phyloP scores from a whole-genome alignment of 2,797 vertebrate species.

The Notamacropus eugenii region DNA sequence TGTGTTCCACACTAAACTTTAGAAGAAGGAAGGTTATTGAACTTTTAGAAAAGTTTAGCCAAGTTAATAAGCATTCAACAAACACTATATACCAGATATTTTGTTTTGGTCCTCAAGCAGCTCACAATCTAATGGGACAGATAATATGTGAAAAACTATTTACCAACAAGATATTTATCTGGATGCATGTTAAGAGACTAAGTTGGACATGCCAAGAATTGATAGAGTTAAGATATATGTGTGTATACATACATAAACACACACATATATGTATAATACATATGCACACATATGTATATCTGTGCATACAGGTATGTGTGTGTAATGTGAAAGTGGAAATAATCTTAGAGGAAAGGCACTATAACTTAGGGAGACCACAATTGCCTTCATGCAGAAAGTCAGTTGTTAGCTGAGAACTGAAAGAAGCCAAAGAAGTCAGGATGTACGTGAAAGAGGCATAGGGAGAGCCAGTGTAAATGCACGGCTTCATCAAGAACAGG shows the following conservation, averaged over 20 bases:
- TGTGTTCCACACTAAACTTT: neutral
- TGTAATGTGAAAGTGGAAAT: too few relatives aligned
- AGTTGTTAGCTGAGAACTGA: too few relatives aligned
- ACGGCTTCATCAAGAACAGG: neutral
- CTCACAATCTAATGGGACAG: neutral
- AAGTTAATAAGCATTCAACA: neutral
- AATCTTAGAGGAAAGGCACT: too few relatives aligned
- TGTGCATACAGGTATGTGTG: too few relatives aligned
- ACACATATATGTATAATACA: too few relatives aligned
- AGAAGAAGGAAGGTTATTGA: neutral
- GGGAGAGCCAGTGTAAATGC: neutral
- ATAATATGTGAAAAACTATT: neutral
- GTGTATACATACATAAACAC: too few relatives aligned
- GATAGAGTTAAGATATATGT: neutral
- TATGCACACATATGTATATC: too few relatives aligned
- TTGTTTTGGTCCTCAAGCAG: too few relatives aligned
- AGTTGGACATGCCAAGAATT: neutral
- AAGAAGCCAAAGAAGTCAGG: too few relatives aligned
- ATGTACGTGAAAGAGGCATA: neutral
- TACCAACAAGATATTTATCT: neutral
- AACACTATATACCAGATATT: too few relatives aligned
- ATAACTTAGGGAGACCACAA: too few relatives aligned
- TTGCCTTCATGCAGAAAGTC: too few relatives aligned
- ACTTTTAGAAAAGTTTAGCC: neutral
- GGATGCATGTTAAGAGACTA: neutral